phyloP scores from a whole-genome alignment of 2,113 vertebrate genomes.

The Spermophilus dauricus region DNA sequence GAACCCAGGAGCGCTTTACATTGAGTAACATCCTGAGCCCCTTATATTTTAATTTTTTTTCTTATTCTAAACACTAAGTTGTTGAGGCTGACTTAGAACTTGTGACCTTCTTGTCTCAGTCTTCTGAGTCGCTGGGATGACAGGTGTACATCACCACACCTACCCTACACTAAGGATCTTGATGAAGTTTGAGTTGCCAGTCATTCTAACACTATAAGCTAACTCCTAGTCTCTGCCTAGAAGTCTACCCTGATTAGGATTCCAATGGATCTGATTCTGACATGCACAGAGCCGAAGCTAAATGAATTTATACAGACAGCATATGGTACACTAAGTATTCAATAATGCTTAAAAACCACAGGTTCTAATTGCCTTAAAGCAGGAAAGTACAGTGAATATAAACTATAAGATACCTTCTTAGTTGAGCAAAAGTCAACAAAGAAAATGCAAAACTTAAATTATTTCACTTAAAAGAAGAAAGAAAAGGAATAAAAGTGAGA shows the following conservation, averaged over 20 bases:
- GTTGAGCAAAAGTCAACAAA: not conserved
- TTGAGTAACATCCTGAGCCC: no score
- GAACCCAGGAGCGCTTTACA: no score
- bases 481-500: not conserved
- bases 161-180: not conserved
- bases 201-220: not conserved
- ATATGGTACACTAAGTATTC: not conserved
- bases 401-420: not conserved
- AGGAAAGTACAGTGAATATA: constrained; percentile 13
- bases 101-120: no score
- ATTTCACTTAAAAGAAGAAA: constrained; percentile 16
- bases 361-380: not conserved
- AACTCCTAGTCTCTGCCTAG: not conserved
- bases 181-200: not conserved
- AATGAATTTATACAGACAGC: not conserved
- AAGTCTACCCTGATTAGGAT: not conserved
- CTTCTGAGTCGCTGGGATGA: no score
- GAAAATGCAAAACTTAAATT: not conserved
- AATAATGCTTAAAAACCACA: not conserved
- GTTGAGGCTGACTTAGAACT: no score
- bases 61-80: no score
- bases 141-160: no score
- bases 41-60: no score
- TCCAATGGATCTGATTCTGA: not conserved
- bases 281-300: not conserved